Percentiles rank a stretch among this genome's conserved stretches.
Evolutionary conservation across 2,113 vertebrate genomes (phyloP).

Genomic region (Catharus bicknelli): DNA sequence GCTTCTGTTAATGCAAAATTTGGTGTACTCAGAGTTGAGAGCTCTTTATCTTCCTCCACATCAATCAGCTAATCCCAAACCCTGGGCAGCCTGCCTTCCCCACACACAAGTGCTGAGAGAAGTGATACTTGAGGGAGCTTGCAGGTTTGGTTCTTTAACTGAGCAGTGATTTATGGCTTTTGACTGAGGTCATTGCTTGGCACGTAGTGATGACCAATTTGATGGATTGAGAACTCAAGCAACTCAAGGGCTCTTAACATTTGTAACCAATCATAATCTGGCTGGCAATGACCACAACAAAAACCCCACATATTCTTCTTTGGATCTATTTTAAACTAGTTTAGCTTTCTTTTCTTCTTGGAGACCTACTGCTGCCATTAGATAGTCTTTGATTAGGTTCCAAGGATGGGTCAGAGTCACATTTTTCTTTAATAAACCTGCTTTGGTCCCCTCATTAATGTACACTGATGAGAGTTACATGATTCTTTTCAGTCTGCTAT

Average conservation of each 20-base stretch:
- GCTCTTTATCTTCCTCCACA: not conserved
- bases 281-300: not conserved
- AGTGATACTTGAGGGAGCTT: not conserved
- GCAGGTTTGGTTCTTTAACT: not conserved
- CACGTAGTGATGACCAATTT: not conserved
- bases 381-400: constrained; percentile 44
- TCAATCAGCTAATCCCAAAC: not conserved
- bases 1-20: not conserved
- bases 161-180: constrained; percentile 38
- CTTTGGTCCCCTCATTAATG: constrained; percentile 1
- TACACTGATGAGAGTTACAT: not conserved
- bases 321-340: constrained; percentile 35
- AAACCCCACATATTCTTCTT: not conserved
- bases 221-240: constrained; percentile 23
- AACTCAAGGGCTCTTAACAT: constrained; percentile 29
- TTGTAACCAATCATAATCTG: constrained; percentile 36
- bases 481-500: not conserved
- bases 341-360: constrained; percentile 40
- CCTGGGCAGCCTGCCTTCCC: not conserved
- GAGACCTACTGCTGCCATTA: constrained; percentile 9
- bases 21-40: not conserved
- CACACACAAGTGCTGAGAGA: not conserved
- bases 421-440: constrained; percentile 42
- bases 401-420: constrained; percentile 42
- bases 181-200: constrained; percentile 45